Evolutionary conservation across 2,888 invertebrate genomes (phyloP), one percentile per base, ranked within the genome.

Genomic region (Protodeltote pygarga): DNA sequence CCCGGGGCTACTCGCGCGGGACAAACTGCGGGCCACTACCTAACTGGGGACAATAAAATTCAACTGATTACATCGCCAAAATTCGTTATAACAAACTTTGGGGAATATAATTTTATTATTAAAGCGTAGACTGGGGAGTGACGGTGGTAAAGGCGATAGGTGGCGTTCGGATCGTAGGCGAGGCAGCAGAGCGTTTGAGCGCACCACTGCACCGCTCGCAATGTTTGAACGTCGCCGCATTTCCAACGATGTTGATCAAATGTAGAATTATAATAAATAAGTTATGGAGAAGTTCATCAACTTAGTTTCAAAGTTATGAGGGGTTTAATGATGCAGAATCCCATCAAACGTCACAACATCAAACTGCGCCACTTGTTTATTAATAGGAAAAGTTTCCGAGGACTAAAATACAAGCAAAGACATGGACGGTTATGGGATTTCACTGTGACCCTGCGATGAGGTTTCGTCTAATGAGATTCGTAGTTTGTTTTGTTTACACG

Each of bases 241-340:
- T 48, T 33, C 62, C 34, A 6, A n/a, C 41, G 41, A 41, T 48
- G 41, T 47, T 48, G 42, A 59, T 65, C 52, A 58, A 33, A 38
- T 53, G 40, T 45, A 52, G 47, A 46, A 57, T 64, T 64, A 47
- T 60, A 66, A 60, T 65, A 66, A 66, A 66, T 60, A 66, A 65
- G 60, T 66, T 53, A 57, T 46, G 31, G 34, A 9, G 27, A 61
- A 60, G 48, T 67, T 63, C 49, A n/a, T 52, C 46, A 40, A 33
- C 41, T 52, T 48, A 49, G 46, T 61, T 65, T 38, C 45, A 50
- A 49, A 66, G 64, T 67, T 67, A 65, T 57, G 60, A 66, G 61
- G 57, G 61, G 64, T 64, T 66, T 66, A 67, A 66, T 66, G 67
- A 66, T 58, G 64, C 61, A 67, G 57, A 67, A 61, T 64, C 53